Base-by-base conservation (phyloP, 2,888 invertebrate genomes). In the Gastrophysa polygoni region DNA sequence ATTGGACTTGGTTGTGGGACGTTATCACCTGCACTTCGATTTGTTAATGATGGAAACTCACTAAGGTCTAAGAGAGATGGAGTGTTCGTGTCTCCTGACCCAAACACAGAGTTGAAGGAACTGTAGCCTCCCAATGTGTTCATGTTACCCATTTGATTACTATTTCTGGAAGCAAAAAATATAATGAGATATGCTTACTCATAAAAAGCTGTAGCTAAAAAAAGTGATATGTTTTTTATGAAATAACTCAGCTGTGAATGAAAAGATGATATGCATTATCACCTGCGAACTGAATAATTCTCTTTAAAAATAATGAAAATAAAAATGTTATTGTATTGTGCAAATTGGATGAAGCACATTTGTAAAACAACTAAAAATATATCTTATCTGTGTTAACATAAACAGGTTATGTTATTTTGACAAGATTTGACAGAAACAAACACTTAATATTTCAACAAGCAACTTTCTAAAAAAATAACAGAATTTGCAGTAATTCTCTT, bases 41-140 rank as follows among this genome's bases (percentile, higher is more conserved):
- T 93, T 77, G 95, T 95, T 79, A 95, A 85, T 73, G 95, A 95
- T 68, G 95, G 95, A 83, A 95, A 96, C 85, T 95, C 95, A 78
- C 93, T 93, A 73, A 94, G 89, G 85, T 96, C 95, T 77, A 95
- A 85, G 71, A 95, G 86, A 71, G 95, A 93, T 68, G 95, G 95
- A 77, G 93, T 92, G 69, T 80, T 81, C 50, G 81, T 77, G 68
- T 81, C 82, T 59, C 81, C 81, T 21, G 91, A 88, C 78, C 89
- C 88, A 82, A 93, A 93, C 83, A 93, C 92, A 76, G 91, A 91
- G 82, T 93, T 93, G 85, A 92, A 92, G 69, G 82, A 82, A 75
- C 80, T 81, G 71, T 81, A 82, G 69, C 80, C 78, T 80, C 89
- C 90, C 81, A 88, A 86, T 78, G 84, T 83, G 78, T 90, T 90